Evolutionary conservation across 2,888 invertebrate genomes (phyloP).

Genomic region (Calameuta idolon): DNA sequence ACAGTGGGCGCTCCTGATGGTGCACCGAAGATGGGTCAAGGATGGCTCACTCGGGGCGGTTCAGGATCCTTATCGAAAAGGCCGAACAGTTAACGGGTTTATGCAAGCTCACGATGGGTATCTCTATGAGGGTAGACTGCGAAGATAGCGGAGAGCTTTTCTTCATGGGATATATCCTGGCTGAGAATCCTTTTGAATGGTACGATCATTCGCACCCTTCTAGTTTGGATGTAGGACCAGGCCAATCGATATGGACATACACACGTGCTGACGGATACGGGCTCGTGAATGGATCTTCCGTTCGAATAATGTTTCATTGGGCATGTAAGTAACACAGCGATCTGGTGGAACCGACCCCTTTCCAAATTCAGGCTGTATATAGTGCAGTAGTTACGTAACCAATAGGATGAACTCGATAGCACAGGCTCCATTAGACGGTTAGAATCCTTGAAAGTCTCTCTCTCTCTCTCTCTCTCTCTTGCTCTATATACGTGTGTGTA

Average conservation of each 20-base stretch:
- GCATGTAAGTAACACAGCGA: background rate
- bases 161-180: background rate
- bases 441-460: constrained; percentile 34
- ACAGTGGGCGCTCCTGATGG: background rate
- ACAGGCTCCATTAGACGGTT: constrained; percentile 45
- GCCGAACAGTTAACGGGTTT: background rate
- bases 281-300: background rate
- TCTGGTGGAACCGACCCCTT: background rate
- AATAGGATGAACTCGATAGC: constrained; percentile 43
- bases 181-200: background rate
- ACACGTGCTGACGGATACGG: background rate
- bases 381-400: constrained; percentile 19
- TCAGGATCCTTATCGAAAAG: background rate
- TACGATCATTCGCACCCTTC: background rate
- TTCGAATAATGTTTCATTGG: background rate
- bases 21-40: background rate
- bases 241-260: background rate
- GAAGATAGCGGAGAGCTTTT: background rate
- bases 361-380: background rate
- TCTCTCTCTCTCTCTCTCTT: constrained; percentile 2
- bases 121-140: background rate
- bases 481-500: background rate
- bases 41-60: background rate
- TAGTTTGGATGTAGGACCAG: background rate
- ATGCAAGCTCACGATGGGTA: background rate